Evolutionary conservation across 2,888 invertebrate species (phyloP), one percentile per base, ranked within the genome.

Genomic region (Dione juno): DNA sequence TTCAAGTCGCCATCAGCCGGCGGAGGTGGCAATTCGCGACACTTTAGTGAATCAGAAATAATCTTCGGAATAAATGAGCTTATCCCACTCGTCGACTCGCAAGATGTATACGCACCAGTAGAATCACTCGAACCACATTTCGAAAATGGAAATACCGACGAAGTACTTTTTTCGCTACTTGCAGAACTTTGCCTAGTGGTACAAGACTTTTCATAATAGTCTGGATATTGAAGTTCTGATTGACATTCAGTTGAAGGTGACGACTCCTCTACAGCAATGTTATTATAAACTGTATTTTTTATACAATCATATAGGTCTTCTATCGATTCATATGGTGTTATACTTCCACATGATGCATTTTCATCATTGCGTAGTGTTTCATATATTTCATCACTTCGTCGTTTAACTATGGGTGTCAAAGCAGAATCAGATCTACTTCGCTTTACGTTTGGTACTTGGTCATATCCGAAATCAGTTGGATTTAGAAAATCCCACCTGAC

Each of bases 281-380:
- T 92, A 16, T 82, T 85, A 71, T 92, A 92, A 8, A 88, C 87
- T n/a, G 88, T 81, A 75, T 93, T 93, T 75, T 93, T 93, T 35
- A 93, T 93, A 76, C 93, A 93, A 68, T 93, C 93, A 73, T 93
- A 93, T 41, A 93, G 79, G 77, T 93, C 93, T 81, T 93, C 93
- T 71, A 93, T 93, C 0, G 93, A 93, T 79, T 93, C 93, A 70
- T 93, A 93, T 0, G 93, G 93, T 14, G 93, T 93, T 73, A 93
- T 89, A 75, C 92, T 92, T 21, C 88, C 91, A 74, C 88, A 92
- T 43, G 92, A 93, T 80, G 92, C 92, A 48, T 80, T 85, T 75
- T 91, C 92, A 0, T 80, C 85, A 64, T 88, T 84, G 1, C 85
- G 85, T 67, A 93, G 77, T 58, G 84, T 88, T 80, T 93, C 93